Evolutionary conservation across 2,888 invertebrate species (phyloP).

Genomic region (Paralinhomoeus sp.): DNA sequence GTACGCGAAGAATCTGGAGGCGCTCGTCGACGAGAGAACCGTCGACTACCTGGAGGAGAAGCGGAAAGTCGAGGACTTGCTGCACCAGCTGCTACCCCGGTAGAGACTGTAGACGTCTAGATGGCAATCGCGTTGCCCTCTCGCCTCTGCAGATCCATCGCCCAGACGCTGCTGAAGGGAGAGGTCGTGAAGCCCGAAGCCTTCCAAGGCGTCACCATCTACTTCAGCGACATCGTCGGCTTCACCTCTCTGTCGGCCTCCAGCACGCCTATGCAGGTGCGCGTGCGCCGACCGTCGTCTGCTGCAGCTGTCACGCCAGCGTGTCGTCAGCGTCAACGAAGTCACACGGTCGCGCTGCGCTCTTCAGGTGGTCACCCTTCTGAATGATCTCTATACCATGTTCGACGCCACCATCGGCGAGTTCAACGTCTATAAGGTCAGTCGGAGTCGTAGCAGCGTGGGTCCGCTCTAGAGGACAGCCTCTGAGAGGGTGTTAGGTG

Average conservation of each 20-base stretch:
- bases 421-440: constrained; percentile 84
- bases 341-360: too few relatives aligned
- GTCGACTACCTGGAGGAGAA: constrained; percentile 93
- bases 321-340: too few relatives aligned
- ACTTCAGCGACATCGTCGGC: constrained; percentile 35
- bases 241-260: constrained; percentile 34
- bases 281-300: too few relatives aligned
- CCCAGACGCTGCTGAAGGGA: constrained; percentile 30
- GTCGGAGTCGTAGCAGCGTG: too few relatives aligned
- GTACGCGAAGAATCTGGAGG: constrained; percentile 92
- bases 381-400: constrained; percentile 89
- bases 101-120: too few relatives aligned
- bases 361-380: constrained; percentile 60
- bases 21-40: constrained; percentile 79
- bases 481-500: too few relatives aligned
- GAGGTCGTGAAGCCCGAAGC: constrained; percentile 32
- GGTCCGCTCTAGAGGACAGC: too few relatives aligned
- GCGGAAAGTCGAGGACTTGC: constrained; percentile 80
- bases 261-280: constrained; percentile 31
- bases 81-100: constrained; percentile 85
- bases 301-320: too few relatives aligned
- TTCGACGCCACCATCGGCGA: constrained; percentile 89
- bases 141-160: constrained; percentile 26
- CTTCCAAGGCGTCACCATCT: constrained; percentile 34
- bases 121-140: too few relatives aligned